Evolutionary conservation across 1,140 invertebrate species (phyloP), one percentile per base, ranked within the genome.

Genomic region (Drosophila carrolli): DNA sequence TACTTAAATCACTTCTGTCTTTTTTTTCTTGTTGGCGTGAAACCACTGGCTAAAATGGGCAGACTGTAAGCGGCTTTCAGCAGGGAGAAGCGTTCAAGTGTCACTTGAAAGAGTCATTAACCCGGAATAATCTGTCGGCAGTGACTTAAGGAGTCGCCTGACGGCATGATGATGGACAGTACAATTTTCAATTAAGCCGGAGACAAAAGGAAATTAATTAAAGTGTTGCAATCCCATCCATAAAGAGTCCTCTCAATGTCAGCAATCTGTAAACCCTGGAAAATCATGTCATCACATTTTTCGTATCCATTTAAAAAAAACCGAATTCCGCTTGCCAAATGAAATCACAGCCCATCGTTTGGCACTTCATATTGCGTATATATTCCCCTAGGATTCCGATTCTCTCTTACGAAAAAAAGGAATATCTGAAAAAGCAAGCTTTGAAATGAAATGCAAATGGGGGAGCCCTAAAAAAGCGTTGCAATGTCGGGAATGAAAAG

Each of bases 371-470:
- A 50, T 81, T 41, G 35, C 27, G 57, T 23, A 50, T 48, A 54
- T 16, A 50, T 48, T 58, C 70, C 78, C 58, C 71, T 46, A 63
- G 78, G 68, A 62, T 38, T 60, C 11, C 16, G 65, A 62, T 40
- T 60, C 14, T 13, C n/a, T 51, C 40, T 19, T 32, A 38, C 65
- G 44, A 71, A 73, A 38, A 43, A 37, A 46, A 11, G 38, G 44
- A 40, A 48, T 48, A 62, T 44, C 60, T 32, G 60, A 48, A 66
- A 67, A 71, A 71, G 57, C 67, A 53, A 46, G 54, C 71, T 81
- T 77, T 60, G 46, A 81, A 85, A 75, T 61, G 62, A 75, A 79
- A 86, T 86, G 83, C 84, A 86, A 86, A 86, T 86, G 44, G 50
- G 63, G 40, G 8, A 54, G 29, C 41, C 58, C 46, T 56, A 59